phyloP scores from a whole-genome alignment of 2,797 vertebrate genomes.

The Eulemur coronatus region DNA sequence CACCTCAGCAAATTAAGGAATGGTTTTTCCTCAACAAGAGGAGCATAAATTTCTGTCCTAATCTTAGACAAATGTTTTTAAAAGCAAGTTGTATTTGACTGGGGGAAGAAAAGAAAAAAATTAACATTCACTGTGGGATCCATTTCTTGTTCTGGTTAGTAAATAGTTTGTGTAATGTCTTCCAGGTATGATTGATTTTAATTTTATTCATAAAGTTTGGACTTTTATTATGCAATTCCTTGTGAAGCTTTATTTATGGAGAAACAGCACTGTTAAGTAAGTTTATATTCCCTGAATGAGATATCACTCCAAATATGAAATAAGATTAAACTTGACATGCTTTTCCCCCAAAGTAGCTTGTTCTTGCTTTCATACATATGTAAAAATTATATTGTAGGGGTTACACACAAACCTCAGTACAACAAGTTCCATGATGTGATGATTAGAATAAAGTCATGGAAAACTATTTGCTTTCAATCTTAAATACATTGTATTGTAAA shows the following conservation, averaged over 20 bases:
- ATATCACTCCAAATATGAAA: conserved; percentile 56
- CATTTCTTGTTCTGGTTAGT: conserved; percentile 58
- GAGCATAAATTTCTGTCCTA: neutral
- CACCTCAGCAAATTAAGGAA: neutral
- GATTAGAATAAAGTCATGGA: conserved; percentile 13
- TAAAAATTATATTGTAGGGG: conserved; percentile 35
- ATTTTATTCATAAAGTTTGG: conserved; percentile 64
- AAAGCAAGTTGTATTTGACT: conserved; percentile 5
- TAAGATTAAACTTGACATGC: conserved; percentile 53
- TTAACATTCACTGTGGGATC: neutral
- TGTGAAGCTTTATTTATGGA: conserved; percentile 40
- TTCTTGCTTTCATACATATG: conserved; percentile 55
- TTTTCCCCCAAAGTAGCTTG: conserved; percentile 18
- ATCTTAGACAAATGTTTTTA: neutral
- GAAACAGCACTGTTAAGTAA: conserved; percentile 42
- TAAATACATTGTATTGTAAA: neutral
- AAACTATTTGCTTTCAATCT: conserved; percentile 42
- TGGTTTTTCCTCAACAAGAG: neutral
- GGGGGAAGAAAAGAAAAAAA: neutral
- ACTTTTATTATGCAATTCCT: conserved; percentile 34
- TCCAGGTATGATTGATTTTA: conserved; percentile 60
- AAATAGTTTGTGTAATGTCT: conserved; percentile 27
- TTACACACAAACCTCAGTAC: neutral
- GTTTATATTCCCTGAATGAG: conserved; percentile 60
- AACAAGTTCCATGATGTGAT: neutral